phyloP scores from a whole-genome alignment of 2,888 invertebrate species.

The Drosophila glabriapex region DNA sequence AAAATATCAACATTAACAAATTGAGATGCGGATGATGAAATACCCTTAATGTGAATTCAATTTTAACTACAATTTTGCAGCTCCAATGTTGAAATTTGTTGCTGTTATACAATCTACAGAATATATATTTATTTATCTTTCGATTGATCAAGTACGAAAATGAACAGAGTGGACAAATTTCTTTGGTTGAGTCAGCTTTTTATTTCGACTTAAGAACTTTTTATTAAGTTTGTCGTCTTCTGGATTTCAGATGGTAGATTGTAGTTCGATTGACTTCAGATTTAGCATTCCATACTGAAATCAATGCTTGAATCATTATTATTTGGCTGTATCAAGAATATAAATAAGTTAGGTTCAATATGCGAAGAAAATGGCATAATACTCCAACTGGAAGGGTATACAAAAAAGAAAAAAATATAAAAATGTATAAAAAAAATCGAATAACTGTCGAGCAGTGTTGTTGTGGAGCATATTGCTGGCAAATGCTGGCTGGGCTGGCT shows the following conservation, averaged over 20 bases:
- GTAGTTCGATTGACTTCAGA: background rate
- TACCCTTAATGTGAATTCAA: background rate
- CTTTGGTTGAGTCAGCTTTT: background rate
- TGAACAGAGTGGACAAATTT: background rate
- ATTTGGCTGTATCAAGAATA: background rate
- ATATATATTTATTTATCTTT: background rate
- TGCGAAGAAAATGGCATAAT: background rate
- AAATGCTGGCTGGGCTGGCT: background rate
- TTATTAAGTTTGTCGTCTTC: background rate
- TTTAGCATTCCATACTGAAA: background rate
- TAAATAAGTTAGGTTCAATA: background rate
- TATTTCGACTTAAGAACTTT: background rate
- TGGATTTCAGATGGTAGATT: background rate
- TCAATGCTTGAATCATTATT: background rate
- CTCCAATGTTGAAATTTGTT: background rate
- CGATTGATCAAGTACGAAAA: background rate
- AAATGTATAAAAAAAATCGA: conserved; percentile 33
- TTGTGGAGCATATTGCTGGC: conserved; percentile 11
- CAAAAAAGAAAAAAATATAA: background rate
- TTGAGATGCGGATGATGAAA: background rate
- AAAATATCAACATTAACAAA: background rate
- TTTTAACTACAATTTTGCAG: background rate
- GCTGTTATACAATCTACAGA: background rate
- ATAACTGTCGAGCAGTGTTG: conserved; percentile 35
- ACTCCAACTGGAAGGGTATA: background rate